phyloP scores from a whole-genome alignment of 2,113 vertebrate species.

The Petromus typicus region DNA sequence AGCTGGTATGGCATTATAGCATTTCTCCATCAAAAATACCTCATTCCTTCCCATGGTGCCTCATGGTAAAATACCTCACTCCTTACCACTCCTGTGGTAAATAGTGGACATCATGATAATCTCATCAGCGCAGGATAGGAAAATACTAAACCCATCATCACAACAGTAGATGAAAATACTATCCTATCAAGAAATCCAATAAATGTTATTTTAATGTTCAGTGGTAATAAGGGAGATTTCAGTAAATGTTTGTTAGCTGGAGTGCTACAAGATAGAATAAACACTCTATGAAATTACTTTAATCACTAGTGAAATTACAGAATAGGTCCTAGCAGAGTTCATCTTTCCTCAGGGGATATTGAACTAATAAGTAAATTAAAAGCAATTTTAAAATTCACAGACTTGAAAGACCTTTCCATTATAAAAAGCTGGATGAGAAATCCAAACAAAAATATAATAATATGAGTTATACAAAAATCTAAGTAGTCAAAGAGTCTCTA shows the following conservation, averaged over 20 bases:
- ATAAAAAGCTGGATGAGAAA: conserved; percentile 33
- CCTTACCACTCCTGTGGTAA: background rate
- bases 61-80: too few species aligned
- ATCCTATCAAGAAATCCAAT: background rate
- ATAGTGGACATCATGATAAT: background rate
- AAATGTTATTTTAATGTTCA: background rate
- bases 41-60: too few species aligned
- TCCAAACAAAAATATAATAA: background rate
- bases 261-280: background rate
- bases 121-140: background rate
- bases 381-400: background rate
- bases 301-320: background rate
- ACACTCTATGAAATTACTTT: background rate
- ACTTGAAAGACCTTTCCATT: background rate
- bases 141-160: background rate
- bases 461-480: conserved; percentile 10
- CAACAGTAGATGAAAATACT: background rate
- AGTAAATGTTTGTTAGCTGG: background rate
- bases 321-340: background rate
- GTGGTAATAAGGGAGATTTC: background rate
- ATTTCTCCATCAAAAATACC: too few species aligned
- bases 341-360: background rate
- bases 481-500: background rate
- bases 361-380: background rate
- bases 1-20: too few species aligned